phyloP scores from a whole-genome alignment of 2,113 vertebrate species.

The Odontesthes bonariensis region DNA sequence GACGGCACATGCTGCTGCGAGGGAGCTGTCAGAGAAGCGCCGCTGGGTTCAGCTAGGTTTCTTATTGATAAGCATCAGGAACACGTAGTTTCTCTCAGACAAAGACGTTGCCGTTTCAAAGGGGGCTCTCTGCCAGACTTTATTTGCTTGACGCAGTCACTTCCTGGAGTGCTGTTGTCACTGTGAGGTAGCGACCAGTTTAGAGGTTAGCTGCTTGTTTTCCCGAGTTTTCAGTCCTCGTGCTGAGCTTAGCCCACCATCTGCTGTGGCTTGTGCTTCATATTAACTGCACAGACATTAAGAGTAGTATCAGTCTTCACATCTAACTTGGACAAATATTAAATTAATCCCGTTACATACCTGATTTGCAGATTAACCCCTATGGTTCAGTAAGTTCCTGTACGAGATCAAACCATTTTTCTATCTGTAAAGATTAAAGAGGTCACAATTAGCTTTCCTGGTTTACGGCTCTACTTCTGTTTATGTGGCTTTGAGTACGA shows the following conservation, averaged over 20 bases:
- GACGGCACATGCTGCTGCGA: conserved; percentile 42
- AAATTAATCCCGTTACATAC: not conserved
- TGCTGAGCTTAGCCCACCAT: not conserved
- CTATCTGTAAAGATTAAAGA: not conserved
- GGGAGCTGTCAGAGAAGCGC: conserved; percentile 46
- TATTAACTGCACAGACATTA: not conserved
- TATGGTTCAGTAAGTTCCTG: not conserved
- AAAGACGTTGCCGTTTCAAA: not conserved
- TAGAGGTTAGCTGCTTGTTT: conserved; percentile 8
- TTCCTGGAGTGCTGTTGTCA: conserved; percentile 7
- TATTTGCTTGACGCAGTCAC: not conserved
- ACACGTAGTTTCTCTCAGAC: conserved; percentile 11
- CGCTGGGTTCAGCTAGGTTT: conserved; percentile 37
- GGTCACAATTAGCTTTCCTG: not conserved
- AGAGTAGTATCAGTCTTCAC: not conserved
- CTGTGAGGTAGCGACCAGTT: not conserved
- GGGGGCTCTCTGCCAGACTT: not conserved
- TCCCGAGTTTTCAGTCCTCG: not conserved
- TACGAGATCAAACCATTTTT: not conserved
- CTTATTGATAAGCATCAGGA: conserved; percentile 43
- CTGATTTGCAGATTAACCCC: not conserved
- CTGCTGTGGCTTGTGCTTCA: conserved; percentile 3
- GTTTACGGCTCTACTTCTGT: not conserved
- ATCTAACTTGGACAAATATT: not conserved
- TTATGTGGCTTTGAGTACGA: not conserved